Percentiles rank a stretch among this genome's conserved stretches.
phyloP scores from a whole-genome alignment of 2,797 vertebrate genomes.

The Echiichthys vipera region DNA sequence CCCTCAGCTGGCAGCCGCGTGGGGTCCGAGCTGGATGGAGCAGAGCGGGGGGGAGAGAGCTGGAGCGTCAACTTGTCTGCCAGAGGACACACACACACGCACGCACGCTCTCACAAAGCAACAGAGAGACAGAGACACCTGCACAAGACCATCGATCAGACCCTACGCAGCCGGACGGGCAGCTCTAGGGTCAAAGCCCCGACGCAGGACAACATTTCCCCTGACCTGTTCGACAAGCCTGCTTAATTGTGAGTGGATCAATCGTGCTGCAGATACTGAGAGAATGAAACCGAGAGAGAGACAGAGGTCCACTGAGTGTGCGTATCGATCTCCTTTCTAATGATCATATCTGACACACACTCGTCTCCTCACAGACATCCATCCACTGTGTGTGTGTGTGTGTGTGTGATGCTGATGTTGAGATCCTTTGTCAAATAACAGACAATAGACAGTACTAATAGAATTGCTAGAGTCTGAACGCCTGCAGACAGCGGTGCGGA shows the following conservation, averaged over 20 bases:
- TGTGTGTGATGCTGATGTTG: slow-evolving; percentile 20
- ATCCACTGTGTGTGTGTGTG: slow-evolving; percentile 13
- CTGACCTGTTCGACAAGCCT: slow-evolving; percentile 79
- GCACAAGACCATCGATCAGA: slow-evolving; percentile 68
- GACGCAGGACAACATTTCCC: slow-evolving; percentile 71
- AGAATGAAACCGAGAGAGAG: slow-evolving; percentile 60
- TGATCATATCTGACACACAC: slow-evolving; percentile 66
- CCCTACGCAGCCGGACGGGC: slow-evolving; percentile 27
- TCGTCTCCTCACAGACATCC: slow-evolving; percentile 43
- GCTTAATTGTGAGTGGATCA: slow-evolving; percentile 78
- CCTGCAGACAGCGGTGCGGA: slow-evolving; percentile 37
- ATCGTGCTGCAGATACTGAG: slow-evolving; percentile 71
- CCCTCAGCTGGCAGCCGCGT: slow-evolving; percentile 59
- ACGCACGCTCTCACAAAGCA: slow-evolving; percentile 27
- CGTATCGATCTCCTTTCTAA: slow-evolving; percentile 70
- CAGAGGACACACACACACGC: slow-evolving; percentile 63
- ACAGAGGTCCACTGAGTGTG: slow-evolving; percentile 60
- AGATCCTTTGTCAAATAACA: slow-evolving; percentile 29
- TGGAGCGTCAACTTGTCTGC: slow-evolving; percentile 38
- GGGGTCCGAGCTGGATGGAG: slow-evolving; percentile 40
- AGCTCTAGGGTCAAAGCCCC: slow-evolving; percentile 36
- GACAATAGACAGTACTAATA: slow-evolving; percentile 12
- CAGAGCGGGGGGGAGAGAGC: background rate
- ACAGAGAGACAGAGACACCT: slow-evolving; percentile 55
- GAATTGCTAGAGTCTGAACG: slow-evolving; percentile 1